Percentiles rank a stretch among this genome's conserved stretches.
Evolutionary conservation across 2,113 vertebrate genomes (phyloP).

Genomic region (Gymnorhina tibicen): DNA sequence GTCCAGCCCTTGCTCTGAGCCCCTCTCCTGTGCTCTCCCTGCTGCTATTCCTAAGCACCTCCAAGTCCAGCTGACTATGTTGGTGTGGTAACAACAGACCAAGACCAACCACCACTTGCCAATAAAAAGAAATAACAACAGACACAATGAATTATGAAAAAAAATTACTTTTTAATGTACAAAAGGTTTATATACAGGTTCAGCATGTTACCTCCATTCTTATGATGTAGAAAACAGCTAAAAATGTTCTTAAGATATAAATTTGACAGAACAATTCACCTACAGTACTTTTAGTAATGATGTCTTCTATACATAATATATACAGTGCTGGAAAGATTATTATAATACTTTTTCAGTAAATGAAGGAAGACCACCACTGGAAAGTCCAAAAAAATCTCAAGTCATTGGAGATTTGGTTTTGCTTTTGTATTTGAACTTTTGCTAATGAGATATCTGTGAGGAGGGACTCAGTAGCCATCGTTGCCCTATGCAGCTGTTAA

Average conservation of each 20-base stretch:
- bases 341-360: slow-evolving; percentile 48
- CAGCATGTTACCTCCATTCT: slow-evolving; percentile 73
- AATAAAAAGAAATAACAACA: neutral
- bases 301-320: slow-evolving; percentile 72
- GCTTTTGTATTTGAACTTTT: slow-evolving; percentile 19
- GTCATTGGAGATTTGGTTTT: slow-evolving; percentile 45
- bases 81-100: neutral
- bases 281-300: slow-evolving; percentile 69
- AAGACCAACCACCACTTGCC: neutral
- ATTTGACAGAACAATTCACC: slow-evolving; percentile 69
- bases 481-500: neutral
- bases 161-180: slow-evolving; percentile 94
- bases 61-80: accelerated
- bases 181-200: slow-evolving; percentile 90
- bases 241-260: slow-evolving; percentile 78
- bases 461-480: neutral
- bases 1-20: neutral
- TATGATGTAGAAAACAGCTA: slow-evolving; percentile 80
- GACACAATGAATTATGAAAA: slow-evolving; percentile 75
- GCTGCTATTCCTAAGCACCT: neutral
- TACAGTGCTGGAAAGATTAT: slow-evolving; percentile 59
- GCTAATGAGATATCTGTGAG: neutral
- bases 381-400: slow-evolving; percentile 37
- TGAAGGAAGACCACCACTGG: slow-evolving; percentile 24
- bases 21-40: neutral